Percentiles rank a stretch among this genome's conserved stretches.
phyloP scores from a whole-genome alignment of 2,888 invertebrate genomes.

The Coecobrya sp. region DNA sequence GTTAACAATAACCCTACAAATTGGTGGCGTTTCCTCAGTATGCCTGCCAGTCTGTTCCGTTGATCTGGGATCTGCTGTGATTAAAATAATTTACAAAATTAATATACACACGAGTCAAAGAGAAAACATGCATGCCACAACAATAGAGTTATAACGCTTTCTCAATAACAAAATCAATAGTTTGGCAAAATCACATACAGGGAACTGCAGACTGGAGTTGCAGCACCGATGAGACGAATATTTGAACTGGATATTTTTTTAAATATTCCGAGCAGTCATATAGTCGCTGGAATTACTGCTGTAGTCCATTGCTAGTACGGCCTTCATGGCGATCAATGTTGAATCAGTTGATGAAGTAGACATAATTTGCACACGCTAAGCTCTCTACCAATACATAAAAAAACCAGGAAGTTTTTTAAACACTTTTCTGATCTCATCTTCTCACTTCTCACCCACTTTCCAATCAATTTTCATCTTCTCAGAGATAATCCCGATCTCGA shows the following conservation, averaged over 20 bases:
- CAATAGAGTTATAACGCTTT: too few species aligned
- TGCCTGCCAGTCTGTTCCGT: background rate
- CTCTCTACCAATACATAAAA: background rate
- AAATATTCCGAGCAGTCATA: constrained; percentile 41
- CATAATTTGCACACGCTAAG: background rate
- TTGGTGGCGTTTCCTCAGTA: background rate
- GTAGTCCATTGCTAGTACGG: background rate
- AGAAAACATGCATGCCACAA: too few species aligned
- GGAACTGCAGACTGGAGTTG: background rate
- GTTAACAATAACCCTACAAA: background rate
- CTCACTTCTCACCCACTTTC: background rate
- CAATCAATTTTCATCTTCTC: background rate
- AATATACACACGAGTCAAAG: too few species aligned
- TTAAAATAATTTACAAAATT: too few species aligned
- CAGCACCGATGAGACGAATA: background rate
- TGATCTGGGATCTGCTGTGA: background rate
- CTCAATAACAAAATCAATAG: too few species aligned
- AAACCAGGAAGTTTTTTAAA: background rate
- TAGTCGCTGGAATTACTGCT: background rate
- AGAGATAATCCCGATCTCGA: background rate
- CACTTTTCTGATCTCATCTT: background rate
- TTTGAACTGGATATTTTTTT: background rate
- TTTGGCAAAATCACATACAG: constrained; percentile 7
- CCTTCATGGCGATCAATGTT: constrained; percentile 41
- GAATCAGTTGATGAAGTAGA: background rate